Evolutionary conservation across 37 sponge, comb jelly and placozoan species (phyloP), one percentile per base, ranked within the genome.

Genomic region (Agelas oroides): DNA sequence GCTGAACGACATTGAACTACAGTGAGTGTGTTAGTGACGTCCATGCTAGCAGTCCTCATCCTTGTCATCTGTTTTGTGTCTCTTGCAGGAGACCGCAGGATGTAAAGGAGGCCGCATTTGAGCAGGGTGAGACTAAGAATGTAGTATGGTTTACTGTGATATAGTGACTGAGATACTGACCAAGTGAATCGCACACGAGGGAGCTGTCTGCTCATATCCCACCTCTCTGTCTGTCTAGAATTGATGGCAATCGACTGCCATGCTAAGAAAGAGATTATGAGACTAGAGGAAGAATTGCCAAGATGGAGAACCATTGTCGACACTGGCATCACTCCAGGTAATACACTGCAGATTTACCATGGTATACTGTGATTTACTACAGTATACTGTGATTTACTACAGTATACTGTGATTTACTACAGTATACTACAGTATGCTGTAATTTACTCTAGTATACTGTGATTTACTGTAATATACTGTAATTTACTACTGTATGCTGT

Each of bases 211-310:
- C 8, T 12, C 6, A 46, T 46, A 46, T 46, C 8, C 6, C 3
- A 53, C 58, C 28, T 30, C 30, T 56, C 20, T 61, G 63, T 77
- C 32, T 77, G 13, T 15, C 65, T 73, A 93, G 97, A 96, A 75
- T 55, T 94, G 65, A 61, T 82, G 34, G 54, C 59, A 0, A 64
- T 81, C 27, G 95, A 96, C 40, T 75, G 94, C 32, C 79, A 88
- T 32, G 82, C 83, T 52, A 97, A 97, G 80, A 58, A 57, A 28
- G 89, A 95, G 77, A 95, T 97, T n/a, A 30, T 83, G 31, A 61
- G 67, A 30, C 73, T 97, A 34, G 98, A 97, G 84, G 72, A 85
- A n/a, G 94, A 97, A 25, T 59, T 97, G 12, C 87, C 91, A 28
- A 78, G 77, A 59, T 93, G 94, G 92, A 80, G 89, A 40, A 71